Percentiles rank a stretch among this genome's conserved stretches.
Conservation (phyloP, 2,888 invertebrate genomes). For the Xestia c-nigrum region DNA sequence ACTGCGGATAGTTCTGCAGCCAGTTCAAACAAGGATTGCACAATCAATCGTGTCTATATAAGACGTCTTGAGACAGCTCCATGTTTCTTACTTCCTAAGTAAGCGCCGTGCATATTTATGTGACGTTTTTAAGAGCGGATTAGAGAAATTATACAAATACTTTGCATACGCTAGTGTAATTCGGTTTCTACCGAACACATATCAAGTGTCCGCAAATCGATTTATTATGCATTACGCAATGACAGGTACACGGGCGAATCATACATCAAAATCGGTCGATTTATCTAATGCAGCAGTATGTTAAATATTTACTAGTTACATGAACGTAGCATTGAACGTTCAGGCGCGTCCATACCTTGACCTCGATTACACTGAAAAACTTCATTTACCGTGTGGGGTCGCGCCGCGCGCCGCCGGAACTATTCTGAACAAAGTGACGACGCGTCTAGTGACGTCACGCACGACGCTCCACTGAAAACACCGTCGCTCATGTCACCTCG, state of each 20-base stretch:
- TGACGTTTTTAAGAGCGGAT: conserved; percentile 75
- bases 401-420: conserved; percentile 68
- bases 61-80: conserved; percentile 72
- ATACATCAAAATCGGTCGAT: conserved; percentile 34
- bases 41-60: conserved; percentile 73
- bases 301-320: conserved; percentile 50
- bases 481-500: conserved; percentile 70
- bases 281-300: conserved; percentile 27
- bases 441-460: conserved; percentile 79
- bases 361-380: conserved; percentile 80
- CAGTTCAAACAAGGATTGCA: conserved; percentile 68
- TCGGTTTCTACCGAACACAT: conserved; percentile 48
- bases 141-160: conserved; percentile 69
- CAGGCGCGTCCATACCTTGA: conserved; percentile 78
- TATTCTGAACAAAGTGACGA: conserved; percentile 81
- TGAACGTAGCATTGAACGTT: conserved; percentile 51
- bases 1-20: conserved; percentile 34
- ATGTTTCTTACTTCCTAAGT: conserved; percentile 70
- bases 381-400: conserved; percentile 71
- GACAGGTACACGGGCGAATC: conserved; percentile 48
- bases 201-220: conserved; percentile 35
- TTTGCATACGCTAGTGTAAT: conserved; percentile 50
- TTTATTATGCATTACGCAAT: conserved; percentile 47
- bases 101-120: conserved; percentile 77
- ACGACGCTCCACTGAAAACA: conserved; percentile 68